phyloP scores from a whole-genome alignment of 2,888 invertebrate genomes.

The Hypolimnas misippus region DNA sequence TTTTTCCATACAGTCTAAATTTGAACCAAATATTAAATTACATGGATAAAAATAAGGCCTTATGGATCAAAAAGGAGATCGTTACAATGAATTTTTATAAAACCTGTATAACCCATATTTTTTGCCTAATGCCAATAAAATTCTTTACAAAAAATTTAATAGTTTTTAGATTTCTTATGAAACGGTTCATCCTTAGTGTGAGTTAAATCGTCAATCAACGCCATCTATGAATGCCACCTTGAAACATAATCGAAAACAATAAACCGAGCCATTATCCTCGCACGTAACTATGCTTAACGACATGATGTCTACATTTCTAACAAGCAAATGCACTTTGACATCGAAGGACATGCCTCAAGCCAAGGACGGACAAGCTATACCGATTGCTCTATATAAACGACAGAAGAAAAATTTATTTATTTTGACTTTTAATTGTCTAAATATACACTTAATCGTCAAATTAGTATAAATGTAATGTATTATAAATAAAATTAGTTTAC shows the following conservation, averaged over 20 bases:
- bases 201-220: background rate
- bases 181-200: background rate
- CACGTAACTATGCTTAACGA: conserved; percentile 10
- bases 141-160: too few species aligned
- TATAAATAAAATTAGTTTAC: too few species aligned
- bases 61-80: too few species aligned
- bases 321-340: conserved; percentile 31
- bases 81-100: too few species aligned
- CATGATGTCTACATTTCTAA: conserved; percentile 3
- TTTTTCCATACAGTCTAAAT: too few species aligned
- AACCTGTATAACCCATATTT: too few species aligned
- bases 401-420: background rate
- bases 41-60: too few species aligned
- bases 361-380: conserved; percentile 1
- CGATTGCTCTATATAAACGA: too few species aligned
- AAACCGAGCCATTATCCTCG: background rate
- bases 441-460: too few species aligned
- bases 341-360: conserved; percentile 15
- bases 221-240: background rate
- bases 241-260: background rate
- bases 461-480: too few species aligned
- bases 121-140: too few species aligned
- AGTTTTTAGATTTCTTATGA: background rate
- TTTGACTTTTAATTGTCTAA: background rate
- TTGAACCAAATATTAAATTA: too few species aligned